phyloP scores from a whole-genome alignment of 1,140 invertebrate species.

The Eupristina koningsbergeri region DNA sequence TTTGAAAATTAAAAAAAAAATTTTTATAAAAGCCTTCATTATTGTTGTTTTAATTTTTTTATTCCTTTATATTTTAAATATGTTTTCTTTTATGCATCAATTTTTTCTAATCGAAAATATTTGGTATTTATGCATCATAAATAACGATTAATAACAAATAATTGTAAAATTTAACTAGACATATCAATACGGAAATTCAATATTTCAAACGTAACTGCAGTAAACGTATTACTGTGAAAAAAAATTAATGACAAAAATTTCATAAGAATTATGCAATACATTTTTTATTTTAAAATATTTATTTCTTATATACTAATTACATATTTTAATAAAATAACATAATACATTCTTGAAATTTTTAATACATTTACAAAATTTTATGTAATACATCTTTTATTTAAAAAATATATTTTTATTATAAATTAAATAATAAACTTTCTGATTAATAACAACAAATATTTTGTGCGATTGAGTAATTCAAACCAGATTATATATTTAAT shows the following conservation, averaged over 20 bases:
- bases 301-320: not conserved
- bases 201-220: not conserved
- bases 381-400: too few relatives aligned
- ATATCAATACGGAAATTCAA: constrained; percentile 36
- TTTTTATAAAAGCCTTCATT: too few relatives aligned
- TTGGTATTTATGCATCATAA: not conserved
- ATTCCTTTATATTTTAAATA: too few relatives aligned
- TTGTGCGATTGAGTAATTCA: too few relatives aligned
- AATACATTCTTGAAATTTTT: not conserved
- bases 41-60: too few relatives aligned
- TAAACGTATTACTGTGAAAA: constrained; percentile 46
- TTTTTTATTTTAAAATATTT: not conserved
- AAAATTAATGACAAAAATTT: not conserved
- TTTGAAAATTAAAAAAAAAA: too few relatives aligned
- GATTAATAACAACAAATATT: too few relatives aligned
- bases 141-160: not conserved
- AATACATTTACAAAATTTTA: too few relatives aligned
- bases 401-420: too few relatives aligned
- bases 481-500: too few relatives aligned
- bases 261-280: not conserved
- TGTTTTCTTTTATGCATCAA: too few relatives aligned
- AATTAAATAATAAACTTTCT: too few relatives aligned
- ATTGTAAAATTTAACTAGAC: constrained; percentile 41
- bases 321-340: not conserved
- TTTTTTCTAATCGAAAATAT: not conserved